Evolutionary conservation across 2,888 invertebrate genomes (phyloP), one percentile per base, ranked within the genome.

Genomic region (Xanthia icteritia): DNA sequence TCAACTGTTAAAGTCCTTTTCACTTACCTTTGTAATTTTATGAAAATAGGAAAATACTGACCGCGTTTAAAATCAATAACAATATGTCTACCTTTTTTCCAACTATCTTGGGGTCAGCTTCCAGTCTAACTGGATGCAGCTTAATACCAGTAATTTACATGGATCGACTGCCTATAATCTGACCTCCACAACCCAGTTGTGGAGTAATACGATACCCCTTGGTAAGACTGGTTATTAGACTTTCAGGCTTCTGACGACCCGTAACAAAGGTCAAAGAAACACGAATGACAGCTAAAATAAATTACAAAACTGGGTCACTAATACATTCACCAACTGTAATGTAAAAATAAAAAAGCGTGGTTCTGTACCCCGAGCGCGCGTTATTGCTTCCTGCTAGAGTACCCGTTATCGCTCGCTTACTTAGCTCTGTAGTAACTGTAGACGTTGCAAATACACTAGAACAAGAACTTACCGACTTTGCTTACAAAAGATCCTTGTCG

Each of bases 311-410:
- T 80, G 36, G 1, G 48, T 65, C 64, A 36, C 31, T 69, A 67
- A 76, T 72, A 77, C 56, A 56, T 27, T 23, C 39, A 54, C 13
- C 5, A 36, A 70, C 36, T 81, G 76, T 81, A 83, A 82, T 79
- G 83, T 77, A 39, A 74, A 81, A 87, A 85, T 85, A 86, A 89
- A 88, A 81, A 72, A 75, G 58, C 67, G 80, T 67, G 54, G 27
- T 31, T 13, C 20, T 69, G 78, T 77, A 82, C 82, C 86, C 83
- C 85, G 83, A 86, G 87, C 78, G 86, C 73, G 81, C 85, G 85
- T 86, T 90, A 91, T 90, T 90, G 86, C 90, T 90, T 90, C 90
- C 90, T 87, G 72, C 48, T 75, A 54, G 69, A 73, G 84, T 66
- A 67, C 54, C 70, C 73, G 74, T 86, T 82, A 88, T 73, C 83